A percentile compares a stretch with the other conserved stretches of the same genome.
phyloP scores from a whole-genome alignment of 2,797 vertebrate genomes.

The Iguana delicatissima region DNA sequence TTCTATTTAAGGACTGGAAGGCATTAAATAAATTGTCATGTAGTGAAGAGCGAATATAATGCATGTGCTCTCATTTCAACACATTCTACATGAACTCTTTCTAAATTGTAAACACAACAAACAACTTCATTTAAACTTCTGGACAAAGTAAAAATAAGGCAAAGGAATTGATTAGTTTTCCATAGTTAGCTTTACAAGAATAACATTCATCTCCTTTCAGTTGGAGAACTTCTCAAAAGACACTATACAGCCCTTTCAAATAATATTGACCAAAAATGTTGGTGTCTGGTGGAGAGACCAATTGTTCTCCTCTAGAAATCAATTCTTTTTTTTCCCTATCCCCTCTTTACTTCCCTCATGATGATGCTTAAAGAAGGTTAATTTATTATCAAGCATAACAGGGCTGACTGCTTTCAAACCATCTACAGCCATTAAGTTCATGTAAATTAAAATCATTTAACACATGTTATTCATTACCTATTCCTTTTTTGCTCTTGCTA shows the following conservation, averaged over 20 bases:
- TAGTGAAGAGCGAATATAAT: slow-evolving; percentile 35
- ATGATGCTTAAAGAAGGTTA: neutral
- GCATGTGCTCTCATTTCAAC: slow-evolving; percentile 48
- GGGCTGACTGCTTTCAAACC: neutral
- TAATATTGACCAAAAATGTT: neutral
- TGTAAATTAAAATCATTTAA: neutral
- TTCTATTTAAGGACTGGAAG: slow-evolving; percentile 66
- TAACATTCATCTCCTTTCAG: neutral
- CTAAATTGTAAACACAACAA: slow-evolving; percentile 67
- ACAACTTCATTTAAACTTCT: slow-evolving; percentile 38
- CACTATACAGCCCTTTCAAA: neutral
- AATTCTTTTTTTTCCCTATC: neutral
- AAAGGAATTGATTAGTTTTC: slow-evolving; percentile 15
- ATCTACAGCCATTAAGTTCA: neutral
- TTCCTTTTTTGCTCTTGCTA: no score
- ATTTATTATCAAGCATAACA: neutral
- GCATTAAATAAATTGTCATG: slow-evolving; percentile 67
- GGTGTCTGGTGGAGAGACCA: neutral
- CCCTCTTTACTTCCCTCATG: neutral
- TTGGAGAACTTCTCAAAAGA: no score
- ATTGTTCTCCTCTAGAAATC: neutral
- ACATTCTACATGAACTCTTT: slow-evolving; percentile 78
- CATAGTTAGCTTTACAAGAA: neutral
- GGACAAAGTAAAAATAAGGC: slow-evolving; percentile 23
- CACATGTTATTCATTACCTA: neutral